Conservation (phyloP, 1,140 invertebrate species). For the Bicyclus anynana region DNA sequence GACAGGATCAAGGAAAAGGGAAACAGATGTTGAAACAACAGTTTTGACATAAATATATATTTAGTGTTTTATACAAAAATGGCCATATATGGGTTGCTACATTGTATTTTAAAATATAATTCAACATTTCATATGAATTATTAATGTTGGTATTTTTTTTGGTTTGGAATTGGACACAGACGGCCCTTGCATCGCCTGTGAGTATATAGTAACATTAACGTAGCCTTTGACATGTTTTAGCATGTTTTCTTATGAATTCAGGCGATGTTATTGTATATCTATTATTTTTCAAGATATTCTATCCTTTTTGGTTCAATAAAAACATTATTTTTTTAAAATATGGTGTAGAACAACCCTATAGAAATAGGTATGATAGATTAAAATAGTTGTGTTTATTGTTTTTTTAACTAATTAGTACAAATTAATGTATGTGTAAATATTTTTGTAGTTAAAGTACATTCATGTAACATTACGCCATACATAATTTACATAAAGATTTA, state of each 20-base stretch:
- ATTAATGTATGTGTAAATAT: conserved; percentile 1
- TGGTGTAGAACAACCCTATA: conserved; percentile 17
- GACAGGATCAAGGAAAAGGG: conserved; percentile 41
- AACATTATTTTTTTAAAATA: conserved; percentile 3
- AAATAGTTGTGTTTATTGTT: not conserved
- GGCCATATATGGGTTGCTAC: conserved; percentile 20
- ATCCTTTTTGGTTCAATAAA: not conserved
- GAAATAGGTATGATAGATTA: not conserved
- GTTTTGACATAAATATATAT: conserved; percentile 8
- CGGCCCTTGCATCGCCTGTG: conserved; percentile 20
- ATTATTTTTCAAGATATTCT: not conserved
- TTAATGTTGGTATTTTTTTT: not conserved
- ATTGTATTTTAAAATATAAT: conserved; percentile 9
- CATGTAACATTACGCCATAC: conserved; percentile 2
- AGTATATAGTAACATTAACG: conserved; percentile 18
- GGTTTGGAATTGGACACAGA: conserved; percentile 15
- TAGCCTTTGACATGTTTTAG: conserved; percentile 6
- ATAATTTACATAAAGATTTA: not conserved
- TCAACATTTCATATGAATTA: not conserved
- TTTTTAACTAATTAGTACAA: conserved; percentile 16
- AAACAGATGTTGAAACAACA: conserved; percentile 43
- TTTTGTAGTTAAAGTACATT: not conserved
- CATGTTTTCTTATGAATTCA: conserved; percentile 7
- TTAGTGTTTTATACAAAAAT: not conserved
- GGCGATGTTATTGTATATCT: not conserved